Evolutionary conservation across 1,140 invertebrate genomes (phyloP), one percentile per base, ranked within the genome.

Genomic region (Caenorhabditis tropicalis): DNA sequence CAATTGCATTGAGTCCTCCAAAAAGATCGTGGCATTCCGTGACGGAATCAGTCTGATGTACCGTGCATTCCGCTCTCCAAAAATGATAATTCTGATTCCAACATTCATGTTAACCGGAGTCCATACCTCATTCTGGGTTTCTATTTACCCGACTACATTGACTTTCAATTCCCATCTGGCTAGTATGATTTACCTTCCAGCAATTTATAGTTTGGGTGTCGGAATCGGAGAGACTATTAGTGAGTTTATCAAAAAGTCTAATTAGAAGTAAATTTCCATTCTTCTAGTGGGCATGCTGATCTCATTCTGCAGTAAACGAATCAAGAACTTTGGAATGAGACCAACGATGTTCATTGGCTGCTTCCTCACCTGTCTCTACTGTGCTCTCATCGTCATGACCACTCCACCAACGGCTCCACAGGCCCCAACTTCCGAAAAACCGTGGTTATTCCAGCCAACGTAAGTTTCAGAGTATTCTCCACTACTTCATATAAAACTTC

Each of bases 111-210:
- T 80, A 16, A 36, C 79, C n/a, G 79, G 53, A 43, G 46, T 85
- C 21, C 79, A 80, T 56, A 80, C 83, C 15, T 79, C 74, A 15
- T 85, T 85, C 83, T 85, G 83, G 83, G 79, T 85, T 21, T 80
- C 56, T 10, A 79, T 85, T 49, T 85, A 85, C 36, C 83, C 83
- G 29, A 85, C 83, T 16, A 81, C 83, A 15, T 53, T 85, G 19
- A 58, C 56, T 12, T 85, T 85, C 46, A 85, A 79, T 31, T 31
- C 33, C 4, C 51, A 79, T 16, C 39, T 85, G 24, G 24, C 46
- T 29, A 27, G 27, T 24, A 48, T 43, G 31, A 58, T 85, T n/a
- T 85, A 85, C 31, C 83, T 85, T 4, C 83, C 83, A 19, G 83
- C 83, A 15, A 60, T 80, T 29, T 85, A 85, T 79, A 80, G 74